Evolutionary conservation across 2,888 invertebrate species (phyloP), one percentile per base, ranked within the genome.

Genomic region (Alcis repandata): DNA sequence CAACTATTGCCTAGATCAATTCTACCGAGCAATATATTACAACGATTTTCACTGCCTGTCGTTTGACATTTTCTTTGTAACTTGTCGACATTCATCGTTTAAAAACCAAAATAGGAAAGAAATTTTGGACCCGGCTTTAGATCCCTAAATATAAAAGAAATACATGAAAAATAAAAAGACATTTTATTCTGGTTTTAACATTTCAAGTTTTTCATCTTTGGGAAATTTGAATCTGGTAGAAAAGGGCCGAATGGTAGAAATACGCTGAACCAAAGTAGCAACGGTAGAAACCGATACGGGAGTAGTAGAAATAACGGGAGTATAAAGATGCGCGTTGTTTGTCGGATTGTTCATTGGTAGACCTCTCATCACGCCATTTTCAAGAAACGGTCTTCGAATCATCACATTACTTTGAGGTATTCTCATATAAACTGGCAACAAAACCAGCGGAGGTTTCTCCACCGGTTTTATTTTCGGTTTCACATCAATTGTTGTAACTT

Each of bases 361-460:
- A 9, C 74, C 62, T 56, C 79, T 72, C 11, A 80, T 69, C 0
- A 79, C 57, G 0, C 72, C 75, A 71, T 79, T 78, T 15, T 82
- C 80, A 0, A 71, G 65, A 49, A 74, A 59, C 2, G 73, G 69
- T 60, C 73, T 68, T 58, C 73, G 64, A 0, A 72, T 61, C 2
- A 70, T 63, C 0, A 67, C 40, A 17, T 72, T 69, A 45, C 64
- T 72, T 17, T 69, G 74, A 33, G 78, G 78, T 4, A 71, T 68
- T 43, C 82, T 76, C 69, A 86, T 75, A 66, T 90, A 91, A 0
- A 90, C 89, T 0, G 91, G 91, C 1, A 79, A 46, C 1, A 90
- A 22, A 0, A 89, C 75, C 13, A 86, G 59, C 0, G 86, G 83
- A 13, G 54, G 54, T 33, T 33, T 45, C 45, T 17, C 20, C 43